A percentile compares a stretch with the other conserved stretches of the same genome.
These are phyloP conservation scores for Cacatua alba DNA, from an alignment of 2,113 vertebrate genomes.

Conservation along the genomic window DNA sequence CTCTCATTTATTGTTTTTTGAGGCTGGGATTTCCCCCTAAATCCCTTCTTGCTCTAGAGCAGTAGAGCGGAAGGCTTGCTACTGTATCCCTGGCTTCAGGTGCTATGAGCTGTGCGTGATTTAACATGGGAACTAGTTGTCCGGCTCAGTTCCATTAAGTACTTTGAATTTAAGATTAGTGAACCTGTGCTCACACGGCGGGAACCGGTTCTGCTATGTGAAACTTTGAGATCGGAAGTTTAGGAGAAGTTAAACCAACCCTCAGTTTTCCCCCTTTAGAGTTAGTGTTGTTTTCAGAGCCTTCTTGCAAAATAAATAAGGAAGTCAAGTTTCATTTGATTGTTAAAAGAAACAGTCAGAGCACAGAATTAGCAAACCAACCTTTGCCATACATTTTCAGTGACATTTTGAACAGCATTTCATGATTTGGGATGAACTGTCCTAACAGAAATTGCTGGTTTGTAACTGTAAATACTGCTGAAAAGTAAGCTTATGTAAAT, in stretches of 20 bases:
- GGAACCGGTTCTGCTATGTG: accelerated
- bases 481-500: constrained; percentile 47
- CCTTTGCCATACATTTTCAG: not conserved
- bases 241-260: not conserved
- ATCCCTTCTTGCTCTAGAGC: not conserved
- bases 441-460: constrained; percentile 31
- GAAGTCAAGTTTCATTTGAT: constrained; percentile 1
- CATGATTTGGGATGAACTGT: not conserved
- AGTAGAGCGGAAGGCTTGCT: not conserved
- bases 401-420: not conserved
- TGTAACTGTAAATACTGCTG: constrained; percentile 31
- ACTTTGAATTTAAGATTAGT: not conserved
- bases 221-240: not conserved
- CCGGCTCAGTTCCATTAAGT: accelerated
- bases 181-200: accelerated
- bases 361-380: not conserved
- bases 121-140: not conserved
- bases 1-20: not conserved
- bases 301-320: not conserved
- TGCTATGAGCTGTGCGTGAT: not conserved
- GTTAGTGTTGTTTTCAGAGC: not conserved
- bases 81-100: not conserved
- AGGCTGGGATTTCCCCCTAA: not conserved
- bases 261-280: not conserved
- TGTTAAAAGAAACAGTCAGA: constrained; percentile 9